Evolutionary conservation across 2,797 vertebrate genomes (phyloP), one percentile per base, ranked within the genome.

Genomic region (Picus viridis): DNA sequence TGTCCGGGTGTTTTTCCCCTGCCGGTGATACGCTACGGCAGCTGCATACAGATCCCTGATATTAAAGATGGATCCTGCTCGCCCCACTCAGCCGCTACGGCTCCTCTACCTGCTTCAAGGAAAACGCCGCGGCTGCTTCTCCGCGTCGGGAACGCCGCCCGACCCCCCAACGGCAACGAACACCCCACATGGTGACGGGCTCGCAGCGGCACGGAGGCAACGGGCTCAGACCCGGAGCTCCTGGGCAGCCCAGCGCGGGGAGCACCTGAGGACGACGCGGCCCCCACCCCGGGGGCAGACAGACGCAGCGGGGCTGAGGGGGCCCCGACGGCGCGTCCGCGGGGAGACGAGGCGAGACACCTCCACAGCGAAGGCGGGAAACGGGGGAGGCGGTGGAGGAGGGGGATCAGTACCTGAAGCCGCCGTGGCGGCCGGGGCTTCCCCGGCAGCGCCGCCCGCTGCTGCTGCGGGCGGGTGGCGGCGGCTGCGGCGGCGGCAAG

Each of bases 381-480:
- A 18, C 1, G 9, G 18, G 14, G 32, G 3, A 18, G 10, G 26
- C 32, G 9, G 34, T 22, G n/a, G 16, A 2, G 18, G 19, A 3
- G 3, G 7, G 14, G 22, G 6, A 6, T 36, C 67, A 10, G 83
- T 94, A 83, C 88, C 91, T 94, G 90, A 45, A 30, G 51, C 27
- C 10, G 64, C 34, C 13, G 68, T 13, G 4, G 59, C 41, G 29
- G 62, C 18, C 20, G 78, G 65, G 62, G 9, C 24, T 12, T 6
- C 86, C 76, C 63, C 29, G 87, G 91, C 47, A 93, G 80, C 23
- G 92, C 78, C 51, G 83, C 70, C 32, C 89, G 93, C 61, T 93
- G 92, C 72, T 85, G 90, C 64, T 90, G 96, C 45, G 89, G 96
- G 36, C 93, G 91, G 39, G 89, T 68, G 41, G 94, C 95, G 82